phyloP scores from a whole-genome alignment of 2,113 vertebrate genomes.

The Chauna torquata region DNA sequence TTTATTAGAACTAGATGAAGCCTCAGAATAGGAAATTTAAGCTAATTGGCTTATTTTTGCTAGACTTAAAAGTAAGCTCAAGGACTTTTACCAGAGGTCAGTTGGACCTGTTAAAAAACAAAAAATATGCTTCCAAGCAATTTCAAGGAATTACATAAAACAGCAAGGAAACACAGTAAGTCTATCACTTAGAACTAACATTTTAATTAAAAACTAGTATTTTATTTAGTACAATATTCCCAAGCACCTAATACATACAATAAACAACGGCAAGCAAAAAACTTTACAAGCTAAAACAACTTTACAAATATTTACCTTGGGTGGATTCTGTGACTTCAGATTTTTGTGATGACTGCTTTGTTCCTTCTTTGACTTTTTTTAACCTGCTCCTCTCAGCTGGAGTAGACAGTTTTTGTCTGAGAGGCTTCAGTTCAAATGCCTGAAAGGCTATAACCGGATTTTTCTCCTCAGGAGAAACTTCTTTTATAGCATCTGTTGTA shows the following conservation, averaged over 20 bases:
- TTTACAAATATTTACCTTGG: conserved; percentile 69
- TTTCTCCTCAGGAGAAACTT: conserved; percentile 75
- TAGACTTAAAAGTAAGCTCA: neutral
- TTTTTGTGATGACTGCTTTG: conserved; percentile 68
- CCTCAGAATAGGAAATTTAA: neutral
- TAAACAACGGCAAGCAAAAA: neutral
- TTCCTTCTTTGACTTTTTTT: conserved; percentile 80
- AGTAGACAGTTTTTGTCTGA: conserved; percentile 88
- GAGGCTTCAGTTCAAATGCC: conserved; percentile 94
- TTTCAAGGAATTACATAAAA: neutral
- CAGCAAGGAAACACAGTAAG: neutral
- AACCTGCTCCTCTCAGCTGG: conserved; percentile 81
- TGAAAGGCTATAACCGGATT: conserved; percentile 88
- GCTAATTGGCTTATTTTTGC: neutral
- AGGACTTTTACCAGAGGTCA: neutral
- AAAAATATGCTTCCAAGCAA: neutral
- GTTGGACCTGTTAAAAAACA: neutral
- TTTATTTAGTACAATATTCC: neutral
- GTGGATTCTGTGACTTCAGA: conserved; percentile 57
- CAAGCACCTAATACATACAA: neutral
- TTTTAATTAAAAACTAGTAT: neutral
- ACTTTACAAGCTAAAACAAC: neutral
- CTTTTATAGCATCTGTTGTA: conserved; percentile 68
- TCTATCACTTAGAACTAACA: neutral
- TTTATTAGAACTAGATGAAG: neutral